These are phyloP conservation scores for Phyllopteryx taeniolatus DNA, from an alignment of 2,113 vertebrate species.

Conservation along the genomic window DNA sequence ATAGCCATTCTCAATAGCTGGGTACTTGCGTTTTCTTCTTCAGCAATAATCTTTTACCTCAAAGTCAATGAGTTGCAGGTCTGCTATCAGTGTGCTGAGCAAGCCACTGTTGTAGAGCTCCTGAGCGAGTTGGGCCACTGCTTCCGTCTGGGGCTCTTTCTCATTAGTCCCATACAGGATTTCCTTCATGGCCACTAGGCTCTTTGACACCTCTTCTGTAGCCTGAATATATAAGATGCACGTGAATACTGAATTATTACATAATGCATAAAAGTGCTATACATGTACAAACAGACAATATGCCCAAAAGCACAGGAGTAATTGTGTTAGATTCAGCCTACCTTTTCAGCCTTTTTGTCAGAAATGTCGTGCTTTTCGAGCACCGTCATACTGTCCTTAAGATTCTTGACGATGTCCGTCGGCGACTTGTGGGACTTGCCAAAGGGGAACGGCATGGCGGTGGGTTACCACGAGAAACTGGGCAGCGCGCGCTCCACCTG, in stretches of 20 bases:
- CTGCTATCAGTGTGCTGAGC: constrained; percentile 85
- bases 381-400: constrained; percentile 94
- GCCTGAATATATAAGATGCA: constrained; percentile 65
- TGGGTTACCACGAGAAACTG: constrained; percentile 65
- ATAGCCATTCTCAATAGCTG: not conserved
- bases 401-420: constrained; percentile 94
- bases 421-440: constrained; percentile 98
- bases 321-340: constrained; percentile 34
- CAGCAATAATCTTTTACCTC: constrained; percentile 75
- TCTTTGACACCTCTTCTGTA: constrained; percentile 96
- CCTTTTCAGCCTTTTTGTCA: constrained; percentile 94
- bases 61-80: constrained; percentile 93
- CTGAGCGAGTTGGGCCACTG: constrained; percentile 92
- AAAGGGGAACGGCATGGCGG: constrained; percentile 94
- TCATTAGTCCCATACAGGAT: constrained; percentile 92
- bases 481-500: constrained; percentile 78
- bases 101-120: constrained; percentile 94
- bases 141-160: constrained; percentile 90
- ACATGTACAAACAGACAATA: too few relatives aligned
- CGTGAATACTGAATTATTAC: not conserved
- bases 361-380: constrained; percentile 92
- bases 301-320: not conserved
- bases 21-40: not conserved
- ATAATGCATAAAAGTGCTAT: not conserved
- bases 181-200: constrained; percentile 94